Conservation (phyloP, 2,797 vertebrate species). For the Alca torda region DNA sequence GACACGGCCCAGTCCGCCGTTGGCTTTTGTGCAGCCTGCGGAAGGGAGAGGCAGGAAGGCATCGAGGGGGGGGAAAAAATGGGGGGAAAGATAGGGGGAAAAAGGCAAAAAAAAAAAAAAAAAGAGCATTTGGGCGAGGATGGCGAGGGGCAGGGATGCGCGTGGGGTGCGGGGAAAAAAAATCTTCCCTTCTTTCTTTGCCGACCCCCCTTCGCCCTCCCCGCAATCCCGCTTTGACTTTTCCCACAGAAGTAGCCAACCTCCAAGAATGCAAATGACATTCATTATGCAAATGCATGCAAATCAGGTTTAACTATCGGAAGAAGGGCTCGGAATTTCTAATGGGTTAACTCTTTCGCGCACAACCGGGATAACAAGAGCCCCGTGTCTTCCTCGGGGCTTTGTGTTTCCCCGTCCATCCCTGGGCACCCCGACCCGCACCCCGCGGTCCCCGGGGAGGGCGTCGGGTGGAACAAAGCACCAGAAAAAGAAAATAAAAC, state of each 20-base stretch:
- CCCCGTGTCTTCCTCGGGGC: neutral
- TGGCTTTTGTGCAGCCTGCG: conserved; percentile 36
- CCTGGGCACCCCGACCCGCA: neutral
- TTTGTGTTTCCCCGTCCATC: neutral
- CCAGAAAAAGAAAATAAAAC: neutral
- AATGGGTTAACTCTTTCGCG: conserved; percentile 76
- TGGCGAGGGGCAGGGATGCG: neutral
- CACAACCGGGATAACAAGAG: neutral
- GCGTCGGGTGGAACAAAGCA: neutral
- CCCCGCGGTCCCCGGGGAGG: neutral
- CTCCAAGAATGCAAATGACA: conserved; percentile 98
- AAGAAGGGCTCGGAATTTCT: conserved; percentile 84
- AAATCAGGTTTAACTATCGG: conserved; percentile 98
- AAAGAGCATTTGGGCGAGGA: neutral
- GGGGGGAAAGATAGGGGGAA: neutral
- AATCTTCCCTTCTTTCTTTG: conserved; percentile 71
- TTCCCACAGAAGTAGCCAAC: conserved; percentile 95
- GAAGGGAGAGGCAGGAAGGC: conserved; percentile 5
- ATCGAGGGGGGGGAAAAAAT: neutral
- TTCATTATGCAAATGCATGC: conserved; percentile 99
- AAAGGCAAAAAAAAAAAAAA: neutral
- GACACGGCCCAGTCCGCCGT: neutral
- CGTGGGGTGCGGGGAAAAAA: neutral
- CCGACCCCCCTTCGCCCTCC: conserved; percentile 64
- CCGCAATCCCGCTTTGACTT: conserved; percentile 82